Evolutionary conservation across 2,797 vertebrate genomes (phyloP), one percentile per base, ranked within the genome.

Genomic region (Phrynocephalus vlangalii): DNA sequence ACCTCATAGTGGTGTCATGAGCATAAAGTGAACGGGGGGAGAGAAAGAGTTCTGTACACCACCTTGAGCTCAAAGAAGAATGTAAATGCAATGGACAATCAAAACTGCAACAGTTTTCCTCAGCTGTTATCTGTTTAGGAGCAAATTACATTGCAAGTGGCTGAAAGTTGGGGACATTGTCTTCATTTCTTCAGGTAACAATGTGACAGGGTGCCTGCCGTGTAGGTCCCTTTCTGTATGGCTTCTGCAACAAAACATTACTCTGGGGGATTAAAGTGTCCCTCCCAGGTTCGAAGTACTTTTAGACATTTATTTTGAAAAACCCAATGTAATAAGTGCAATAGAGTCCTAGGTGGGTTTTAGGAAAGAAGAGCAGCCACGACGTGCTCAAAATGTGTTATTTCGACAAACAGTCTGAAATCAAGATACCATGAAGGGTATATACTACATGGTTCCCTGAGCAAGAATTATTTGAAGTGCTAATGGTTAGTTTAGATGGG

Each of bases 401-500:
- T 79, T 79, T 76, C 78, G 91, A 77, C n/a, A 89, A 87, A 88
- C 20, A 83, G 20, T 8, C 9, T 92, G 56, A 67, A 66, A 90
- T 66, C 80, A 82, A 84, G 3, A 30, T 79, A 81, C 75, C 2
- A 30, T 91, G 88, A 89, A 88, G 82, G 72, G 1, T 80, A 78
- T 87, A 63, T 75, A 28, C 16, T 81, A 0, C 78, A 79, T 30
- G 78, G 52, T 86, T 71, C 3, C 89, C 89, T 56, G 7, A 88
- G 3, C 24, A 91, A 88, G 78, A 87, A 89, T 88, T 71, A 77
- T 67, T 92, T 90, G 52, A 82, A 85, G 28, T 85, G 10, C 1
- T 93, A 85, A 84, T 91, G 73, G 73, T 93, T 93, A 79, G 5
- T 89, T 92, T 91, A 91, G 86, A 77, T 80, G 76, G 1, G 3